Percentiles rank a stretch among this genome's conserved stretches.
Evolutionary conservation across 2,888 invertebrate species (phyloP).

Genomic region (Hirtodrosophila alboralis): DNA sequence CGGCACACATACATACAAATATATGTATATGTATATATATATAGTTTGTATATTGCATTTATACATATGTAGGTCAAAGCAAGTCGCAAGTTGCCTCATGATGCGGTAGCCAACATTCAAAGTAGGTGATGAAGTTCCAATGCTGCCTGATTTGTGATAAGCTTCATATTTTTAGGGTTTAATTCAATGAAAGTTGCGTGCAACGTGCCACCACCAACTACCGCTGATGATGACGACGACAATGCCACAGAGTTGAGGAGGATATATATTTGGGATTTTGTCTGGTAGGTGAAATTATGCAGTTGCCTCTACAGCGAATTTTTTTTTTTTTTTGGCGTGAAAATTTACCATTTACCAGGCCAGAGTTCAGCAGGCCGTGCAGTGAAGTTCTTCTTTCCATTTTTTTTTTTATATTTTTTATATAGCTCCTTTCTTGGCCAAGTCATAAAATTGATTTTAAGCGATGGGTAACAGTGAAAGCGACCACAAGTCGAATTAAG

Average conservation of each 20-base stretch:
- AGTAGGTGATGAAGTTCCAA: constrained; percentile 81
- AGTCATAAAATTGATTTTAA: constrained; percentile 77
- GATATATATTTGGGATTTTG: constrained; percentile 23
- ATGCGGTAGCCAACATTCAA: constrained; percentile 80
- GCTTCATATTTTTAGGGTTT: constrained; percentile 80
- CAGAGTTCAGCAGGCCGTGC: constrained; percentile 68
- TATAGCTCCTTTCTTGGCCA: constrained; percentile 39
- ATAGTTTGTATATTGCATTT: constrained; percentile 78
- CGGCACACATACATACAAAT: constrained; percentile 57
- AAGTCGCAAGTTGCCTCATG: constrained; percentile 56
- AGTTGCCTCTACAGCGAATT: constrained; percentile 42
- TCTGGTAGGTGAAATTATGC: constrained; percentile 72
- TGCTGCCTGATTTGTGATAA: constrained; percentile 81
- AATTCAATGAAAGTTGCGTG: constrained; percentile 77
- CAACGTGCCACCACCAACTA: constrained; percentile 34
- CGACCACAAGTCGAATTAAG: constrained; percentile 28
- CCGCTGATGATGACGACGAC: constrained; percentile 23
- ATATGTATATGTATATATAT: no score
- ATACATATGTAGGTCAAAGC: constrained; percentile 66
- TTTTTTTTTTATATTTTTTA: neutral
- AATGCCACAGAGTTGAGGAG: constrained; percentile 47
- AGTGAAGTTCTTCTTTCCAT: constrained; percentile 22
- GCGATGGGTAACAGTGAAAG: constrained; percentile 68
- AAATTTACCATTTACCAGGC: constrained; percentile 61
- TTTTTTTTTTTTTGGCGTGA: constrained; percentile 63